A percentile compares a stretch with the other conserved stretches of the same genome.
Conservation (phyloP, 2,888 invertebrate genomes). For the Aleiodes leptofemur region DNA sequence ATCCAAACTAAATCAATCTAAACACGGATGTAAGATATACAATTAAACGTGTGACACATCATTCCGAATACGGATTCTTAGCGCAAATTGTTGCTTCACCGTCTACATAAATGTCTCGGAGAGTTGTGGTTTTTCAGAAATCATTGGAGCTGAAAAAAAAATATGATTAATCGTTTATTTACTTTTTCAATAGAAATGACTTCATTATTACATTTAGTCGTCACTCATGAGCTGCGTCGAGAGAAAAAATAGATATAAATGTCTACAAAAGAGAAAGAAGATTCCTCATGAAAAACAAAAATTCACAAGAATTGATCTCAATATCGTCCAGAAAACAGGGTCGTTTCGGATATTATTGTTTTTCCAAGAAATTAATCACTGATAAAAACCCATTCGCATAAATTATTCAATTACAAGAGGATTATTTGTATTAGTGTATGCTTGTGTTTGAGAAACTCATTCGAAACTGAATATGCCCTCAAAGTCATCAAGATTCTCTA, state of each 20-base stretch:
- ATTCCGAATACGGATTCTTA: conserved; percentile 55
- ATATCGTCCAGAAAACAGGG: background rate
- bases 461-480: conserved; percentile 52
- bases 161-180: conserved; percentile 26
- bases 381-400: conserved; percentile 8
- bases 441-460: conserved; percentile 22
- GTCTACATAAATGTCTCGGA: background rate
- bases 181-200: conserved; percentile 15
- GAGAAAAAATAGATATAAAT: background rate
- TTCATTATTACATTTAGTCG: conserved; percentile 23
- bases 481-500: conserved; percentile 47
- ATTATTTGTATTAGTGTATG: conserved; percentile 5
- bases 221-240: background rate
- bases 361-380: conserved; percentile 26
- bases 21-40: conserved; percentile 60
- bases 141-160: conserved; percentile 6
- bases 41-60: conserved; percentile 61
- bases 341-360: conserved; percentile 11
- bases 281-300: background rate
- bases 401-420: conserved; percentile 2
- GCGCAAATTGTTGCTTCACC: conserved; percentile 6
- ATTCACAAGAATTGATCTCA: background rate
- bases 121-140: conserved; percentile 31
- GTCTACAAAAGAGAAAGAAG: too few species aligned
- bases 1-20: conserved; percentile 41